phyloP scores from a whole-genome alignment of 2,797 vertebrate genomes.

The Aldrovandia affinis region DNA sequence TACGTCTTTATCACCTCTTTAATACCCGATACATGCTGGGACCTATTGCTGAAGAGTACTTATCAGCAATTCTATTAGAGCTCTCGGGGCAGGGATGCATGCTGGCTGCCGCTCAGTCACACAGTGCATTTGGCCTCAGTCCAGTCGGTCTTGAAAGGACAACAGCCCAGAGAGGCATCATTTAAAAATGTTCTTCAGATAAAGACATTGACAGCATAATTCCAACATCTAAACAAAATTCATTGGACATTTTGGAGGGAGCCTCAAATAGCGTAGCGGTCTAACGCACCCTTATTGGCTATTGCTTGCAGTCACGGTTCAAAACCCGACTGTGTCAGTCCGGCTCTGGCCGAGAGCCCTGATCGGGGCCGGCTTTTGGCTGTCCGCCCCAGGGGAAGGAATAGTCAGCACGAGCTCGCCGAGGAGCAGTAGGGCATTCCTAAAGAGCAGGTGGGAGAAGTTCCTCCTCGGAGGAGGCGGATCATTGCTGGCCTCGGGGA shows the following conservation, averaged over 20 bases:
- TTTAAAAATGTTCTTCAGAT: not conserved
- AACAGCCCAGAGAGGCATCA: not conserved
- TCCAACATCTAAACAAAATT: not conserved
- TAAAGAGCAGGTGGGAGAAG: too few species aligned
- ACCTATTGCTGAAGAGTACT: not conserved
- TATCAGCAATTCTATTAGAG: not conserved
- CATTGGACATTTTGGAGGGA: not conserved
- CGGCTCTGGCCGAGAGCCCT: too few species aligned
- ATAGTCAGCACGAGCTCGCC: too few species aligned
- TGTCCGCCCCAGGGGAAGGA: too few species aligned
- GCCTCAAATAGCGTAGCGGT: too few species aligned
- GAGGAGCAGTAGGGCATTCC: too few species aligned
- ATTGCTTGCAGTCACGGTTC: too few species aligned
- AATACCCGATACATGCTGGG: not conserved
- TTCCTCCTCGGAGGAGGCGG: too few species aligned
- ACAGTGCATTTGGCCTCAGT: not conserved
- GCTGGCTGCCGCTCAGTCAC: not conserved
- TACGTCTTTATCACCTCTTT: not conserved
- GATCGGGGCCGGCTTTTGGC: too few species aligned
- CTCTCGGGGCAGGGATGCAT: not conserved
- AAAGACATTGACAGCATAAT: not conserved
- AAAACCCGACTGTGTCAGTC: too few species aligned
- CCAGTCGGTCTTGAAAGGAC: slow-evolving; percentile 2
- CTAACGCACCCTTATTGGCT: too few species aligned
- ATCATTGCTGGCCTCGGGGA: too few species aligned